Percentiles rank a stretch among this genome's conserved stretches.
Evolutionary conservation across 1,140 invertebrate genomes (phyloP).

Genomic region (Penaeus vannamei): DNA sequence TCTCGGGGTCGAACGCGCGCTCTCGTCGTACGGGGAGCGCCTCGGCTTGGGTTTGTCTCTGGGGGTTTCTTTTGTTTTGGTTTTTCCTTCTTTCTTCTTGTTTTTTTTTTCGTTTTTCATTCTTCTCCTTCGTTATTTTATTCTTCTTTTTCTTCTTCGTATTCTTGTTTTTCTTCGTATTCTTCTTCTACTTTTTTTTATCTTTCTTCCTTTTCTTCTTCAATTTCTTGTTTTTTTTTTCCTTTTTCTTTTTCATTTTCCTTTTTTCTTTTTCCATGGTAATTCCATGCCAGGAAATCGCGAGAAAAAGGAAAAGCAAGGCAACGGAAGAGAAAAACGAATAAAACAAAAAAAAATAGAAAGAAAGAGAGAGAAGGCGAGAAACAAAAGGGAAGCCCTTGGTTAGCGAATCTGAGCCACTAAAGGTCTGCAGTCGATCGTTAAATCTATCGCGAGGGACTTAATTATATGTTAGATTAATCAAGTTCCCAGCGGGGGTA

Average conservation of each 20-base stretch:
- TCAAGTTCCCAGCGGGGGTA: neutral
- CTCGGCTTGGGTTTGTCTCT: no score
- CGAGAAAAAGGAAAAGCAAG: neutral
- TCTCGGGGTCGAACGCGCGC: no score
- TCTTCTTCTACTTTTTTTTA: neutral
- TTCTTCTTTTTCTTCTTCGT: neutral
- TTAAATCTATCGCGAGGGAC: slow-evolving; percentile 20
- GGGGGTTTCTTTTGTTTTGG: no score
- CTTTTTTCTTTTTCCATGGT: neutral
- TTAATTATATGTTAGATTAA: slow-evolving; percentile 47
- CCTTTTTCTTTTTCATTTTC: neutral
- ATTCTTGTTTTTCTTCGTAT: neutral
- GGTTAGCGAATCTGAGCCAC: no score
- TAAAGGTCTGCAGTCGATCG: slow-evolving; percentile 17
- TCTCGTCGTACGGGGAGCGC: no score
- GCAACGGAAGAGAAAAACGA: no score
- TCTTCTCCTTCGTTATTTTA: neutral
- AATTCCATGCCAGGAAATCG: neutral
- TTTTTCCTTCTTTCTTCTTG: no score
- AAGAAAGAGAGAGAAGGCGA: no score
- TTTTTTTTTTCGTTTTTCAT: no score
- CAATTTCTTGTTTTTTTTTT: neutral
- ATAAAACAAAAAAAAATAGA: no score
- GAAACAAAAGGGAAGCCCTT: no score
- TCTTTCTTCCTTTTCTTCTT: neutral